Percentiles rank a stretch among this genome's conserved stretches.
These are phyloP conservation scores for Diogma glabrata DNA, from an alignment of 2,888 invertebrate species.

Conservation along the genomic window DNA sequence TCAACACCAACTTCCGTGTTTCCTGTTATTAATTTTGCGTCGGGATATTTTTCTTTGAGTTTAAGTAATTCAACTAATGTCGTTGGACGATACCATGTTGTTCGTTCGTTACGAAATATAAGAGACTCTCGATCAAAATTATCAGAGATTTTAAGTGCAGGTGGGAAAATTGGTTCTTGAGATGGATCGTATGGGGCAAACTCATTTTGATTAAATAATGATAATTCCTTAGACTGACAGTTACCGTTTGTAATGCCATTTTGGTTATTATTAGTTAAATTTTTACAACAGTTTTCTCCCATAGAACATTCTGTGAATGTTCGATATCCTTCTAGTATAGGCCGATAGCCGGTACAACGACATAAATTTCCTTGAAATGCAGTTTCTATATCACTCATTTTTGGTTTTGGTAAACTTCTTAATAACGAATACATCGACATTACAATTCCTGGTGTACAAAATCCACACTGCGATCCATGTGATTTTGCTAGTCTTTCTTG, in stretches of 20 bases:
- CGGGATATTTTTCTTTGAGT: conserved; percentile 53
- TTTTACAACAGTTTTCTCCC: conserved; percentile 57
- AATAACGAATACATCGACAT: conserved; percentile 94
- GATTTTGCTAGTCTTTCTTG: conserved; percentile 81
- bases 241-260: no score
- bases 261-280: no score
- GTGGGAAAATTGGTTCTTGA: conserved; percentile 88
- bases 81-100: conserved; percentile 67
- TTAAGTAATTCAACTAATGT: conserved; percentile 50
- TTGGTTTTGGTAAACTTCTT: conserved; percentile 57
- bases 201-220: conserved; percentile 41
- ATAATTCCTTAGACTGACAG: conserved; percentile 11
- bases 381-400: conserved; percentile 63
- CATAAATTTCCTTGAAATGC: conserved; percentile 79
- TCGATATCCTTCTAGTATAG: conserved; percentile 82
- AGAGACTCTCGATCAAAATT: conserved; percentile 48
- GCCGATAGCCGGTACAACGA: conserved; percentile 88
- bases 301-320: conserved; percentile 64
- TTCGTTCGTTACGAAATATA: conserved; percentile 47
- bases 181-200: conserved; percentile 64
- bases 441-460: conserved; percentile 91
- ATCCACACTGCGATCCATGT: conserved; percentile 92
- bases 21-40: conserved; percentile 74
- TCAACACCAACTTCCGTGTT: conserved; percentile 90
- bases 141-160: conserved; percentile 58